Evolutionary conservation across 2,797 vertebrate species (phyloP), one percentile per base, ranked within the genome.

Genomic region (Anniella stebbinsi): DNA sequence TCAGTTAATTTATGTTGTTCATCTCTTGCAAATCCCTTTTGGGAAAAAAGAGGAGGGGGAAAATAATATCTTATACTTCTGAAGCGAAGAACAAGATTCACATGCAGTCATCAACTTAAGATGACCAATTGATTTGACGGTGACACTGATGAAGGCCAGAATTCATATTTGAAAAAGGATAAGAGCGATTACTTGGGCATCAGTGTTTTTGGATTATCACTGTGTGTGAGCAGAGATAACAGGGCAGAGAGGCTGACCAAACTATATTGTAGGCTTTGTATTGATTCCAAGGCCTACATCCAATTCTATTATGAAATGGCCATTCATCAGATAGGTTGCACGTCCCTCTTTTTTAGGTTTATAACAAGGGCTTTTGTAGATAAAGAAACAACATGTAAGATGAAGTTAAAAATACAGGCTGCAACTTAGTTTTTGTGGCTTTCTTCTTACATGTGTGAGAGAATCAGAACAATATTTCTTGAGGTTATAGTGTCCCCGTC

Each of bases 221-320:
- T 94, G 91, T 90, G 95, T 97, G 97, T 81, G 93, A 89, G 83
- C 94, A 92, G 72, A 2, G 96, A 97, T 97, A 96, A 97, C 75
- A 95, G 91, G 92, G 91, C 73, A 91, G 81, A 92, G 91, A 8
- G 11, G 92, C 90, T 63, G 17, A 92, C 91, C 90, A 89, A 96
- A 93, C 92, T 89, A 69, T 87, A 92, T 93, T 88, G 92, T 86
- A 92, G 88, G 92, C 87, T 92, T 91, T 91, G 48, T 94, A 96
- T 95, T 96, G 95, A 97, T 97, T 96, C 92, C 92, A 87, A 88
- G 73, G 89, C 95, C 93, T 96, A 92, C 94, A 95, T 93, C 87
- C 88, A 95, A 51, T 77, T 86, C 93, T 93, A 28, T 93, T 96
- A 93, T 89, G 92, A 91, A 91, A 86, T 90, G 89, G 75, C 89